Evolutionary conservation across 2,113 vertebrate genomes (phyloP).

Genomic region (Podarcis muralis): DNA sequence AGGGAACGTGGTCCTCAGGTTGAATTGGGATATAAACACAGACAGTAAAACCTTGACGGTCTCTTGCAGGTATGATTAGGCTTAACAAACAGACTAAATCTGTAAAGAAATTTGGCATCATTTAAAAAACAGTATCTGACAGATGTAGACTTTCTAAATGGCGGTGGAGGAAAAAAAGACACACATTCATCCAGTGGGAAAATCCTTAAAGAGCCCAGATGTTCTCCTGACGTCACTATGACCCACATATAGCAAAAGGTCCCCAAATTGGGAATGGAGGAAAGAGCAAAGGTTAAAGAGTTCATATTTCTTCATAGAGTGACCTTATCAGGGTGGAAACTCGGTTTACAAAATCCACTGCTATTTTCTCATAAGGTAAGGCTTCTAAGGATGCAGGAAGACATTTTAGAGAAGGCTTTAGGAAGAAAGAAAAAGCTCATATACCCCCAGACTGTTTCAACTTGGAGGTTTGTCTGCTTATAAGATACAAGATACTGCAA

Average conservation of each 20-base stretch:
- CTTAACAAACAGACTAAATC: not conserved
- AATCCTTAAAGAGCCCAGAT: not conserved
- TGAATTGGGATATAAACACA: not conserved
- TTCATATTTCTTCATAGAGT: conserved; percentile 61
- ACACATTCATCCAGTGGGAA: not conserved
- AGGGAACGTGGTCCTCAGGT: no score
- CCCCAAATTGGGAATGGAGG: conserved; percentile 30
- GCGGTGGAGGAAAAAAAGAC: not conserved
- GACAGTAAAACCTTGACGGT: not conserved
- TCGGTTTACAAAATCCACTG: conserved; percentile 59
- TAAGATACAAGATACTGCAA: conserved; percentile 60
- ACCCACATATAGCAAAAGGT: not conserved
- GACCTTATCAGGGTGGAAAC: conserved; percentile 50
- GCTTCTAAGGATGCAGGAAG: conserved; percentile 26
- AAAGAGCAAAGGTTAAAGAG: conserved; percentile 63
- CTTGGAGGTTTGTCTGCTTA: conserved; percentile 35
- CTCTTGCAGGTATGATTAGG: no score
- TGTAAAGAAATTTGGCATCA: not conserved
- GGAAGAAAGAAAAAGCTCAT: conserved; percentile 1
- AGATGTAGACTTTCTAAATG: not conserved
- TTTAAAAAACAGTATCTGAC: not conserved
- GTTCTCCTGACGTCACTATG: not conserved
- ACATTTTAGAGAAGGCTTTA: conserved; percentile 2
- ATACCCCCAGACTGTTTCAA: conserved; percentile 6
- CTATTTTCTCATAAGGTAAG: conserved; percentile 53